phyloP scores from a whole-genome alignment of 2,113 vertebrate species.

The Rhizomys pruinosus region DNA sequence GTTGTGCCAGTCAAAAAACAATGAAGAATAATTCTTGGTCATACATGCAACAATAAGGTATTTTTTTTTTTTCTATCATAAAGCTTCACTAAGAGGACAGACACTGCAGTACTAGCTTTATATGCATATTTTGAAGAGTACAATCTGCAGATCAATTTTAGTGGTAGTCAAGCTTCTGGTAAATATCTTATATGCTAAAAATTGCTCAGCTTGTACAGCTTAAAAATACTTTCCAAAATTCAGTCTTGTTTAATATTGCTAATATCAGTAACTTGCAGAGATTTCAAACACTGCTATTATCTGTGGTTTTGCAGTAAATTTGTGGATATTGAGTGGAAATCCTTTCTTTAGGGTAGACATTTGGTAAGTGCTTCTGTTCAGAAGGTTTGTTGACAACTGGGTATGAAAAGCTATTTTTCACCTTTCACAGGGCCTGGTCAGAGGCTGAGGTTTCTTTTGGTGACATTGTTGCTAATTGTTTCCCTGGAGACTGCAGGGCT shows the following conservation, averaged over 20 bases:
- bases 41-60: not conserved
- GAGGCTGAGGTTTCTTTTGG: too few species aligned
- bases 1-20: not conserved
- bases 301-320: slow-evolving; percentile 67
- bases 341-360: slow-evolving; percentile 65
- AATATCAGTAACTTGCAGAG: not conserved
- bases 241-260: slow-evolving; percentile 45
- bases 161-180: slow-evolving; percentile 14
- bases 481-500: slow-evolving; percentile 65
- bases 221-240: not conserved
- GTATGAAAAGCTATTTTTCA: slow-evolving; percentile 65
- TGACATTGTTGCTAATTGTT: slow-evolving; percentile 81
- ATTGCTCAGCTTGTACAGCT: not conserved
- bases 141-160: not conserved
- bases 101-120: not conserved
- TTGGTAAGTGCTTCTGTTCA: slow-evolving; percentile 73
- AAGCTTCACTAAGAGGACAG: not conserved
- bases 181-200: not conserved
- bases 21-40: not conserved
- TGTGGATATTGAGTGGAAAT: slow-evolving; percentile 72
- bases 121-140: not conserved
- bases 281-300: slow-evolving; percentile 41
- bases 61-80: not conserved
- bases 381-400: slow-evolving; percentile 72
- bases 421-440: slow-evolving; percentile 69